Evolutionary conservation across 2,113 vertebrate genomes (phyloP).

Genomic region (Malurus melanocephalus): DNA sequence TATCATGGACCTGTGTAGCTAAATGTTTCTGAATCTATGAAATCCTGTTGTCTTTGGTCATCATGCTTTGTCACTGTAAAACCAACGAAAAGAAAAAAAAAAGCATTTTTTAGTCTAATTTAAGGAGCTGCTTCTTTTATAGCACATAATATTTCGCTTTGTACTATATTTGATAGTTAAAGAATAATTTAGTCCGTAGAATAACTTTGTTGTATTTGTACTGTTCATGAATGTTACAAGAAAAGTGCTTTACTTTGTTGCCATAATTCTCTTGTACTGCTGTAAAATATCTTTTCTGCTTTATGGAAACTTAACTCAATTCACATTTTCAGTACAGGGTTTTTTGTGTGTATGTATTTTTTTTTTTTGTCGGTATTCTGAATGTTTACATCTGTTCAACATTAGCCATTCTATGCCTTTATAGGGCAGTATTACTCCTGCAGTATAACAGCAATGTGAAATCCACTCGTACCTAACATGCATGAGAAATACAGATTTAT

Average conservation of each 20-base stretch:
- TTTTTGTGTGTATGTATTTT: conserved; percentile 36
- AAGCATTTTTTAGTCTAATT: conserved; percentile 76
- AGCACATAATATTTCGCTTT: conserved; percentile 80
- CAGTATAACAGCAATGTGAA: conserved; percentile 75
- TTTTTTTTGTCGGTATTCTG: conserved; percentile 76
- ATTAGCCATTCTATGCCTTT: conserved; percentile 80
- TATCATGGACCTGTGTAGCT: conserved; percentile 68
- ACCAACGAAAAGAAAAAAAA: conserved; percentile 42
- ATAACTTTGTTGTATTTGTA: conserved; percentile 77
- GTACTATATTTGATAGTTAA: conserved; percentile 81
- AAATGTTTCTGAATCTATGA: conserved; percentile 66
- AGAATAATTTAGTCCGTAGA: conserved; percentile 77
- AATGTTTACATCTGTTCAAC: conserved; percentile 83
- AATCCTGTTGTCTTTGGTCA: conserved; percentile 65
- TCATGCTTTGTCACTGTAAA: conserved; percentile 75
- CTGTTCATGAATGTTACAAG: conserved; percentile 79
- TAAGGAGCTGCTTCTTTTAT: conserved; percentile 83
- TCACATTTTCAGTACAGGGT: conserved; percentile 67
- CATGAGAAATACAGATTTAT: conserved; percentile 63
- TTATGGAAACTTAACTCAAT: conserved; percentile 63
- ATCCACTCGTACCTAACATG: conserved; percentile 60
- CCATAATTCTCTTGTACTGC: conserved; percentile 78
- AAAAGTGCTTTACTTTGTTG: conserved; percentile 81
- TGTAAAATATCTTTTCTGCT: conserved; percentile 73
- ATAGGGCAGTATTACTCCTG: conserved; percentile 71